phyloP scores from a whole-genome alignment of 2,113 vertebrate genomes.

The Pongo abelii region DNA sequence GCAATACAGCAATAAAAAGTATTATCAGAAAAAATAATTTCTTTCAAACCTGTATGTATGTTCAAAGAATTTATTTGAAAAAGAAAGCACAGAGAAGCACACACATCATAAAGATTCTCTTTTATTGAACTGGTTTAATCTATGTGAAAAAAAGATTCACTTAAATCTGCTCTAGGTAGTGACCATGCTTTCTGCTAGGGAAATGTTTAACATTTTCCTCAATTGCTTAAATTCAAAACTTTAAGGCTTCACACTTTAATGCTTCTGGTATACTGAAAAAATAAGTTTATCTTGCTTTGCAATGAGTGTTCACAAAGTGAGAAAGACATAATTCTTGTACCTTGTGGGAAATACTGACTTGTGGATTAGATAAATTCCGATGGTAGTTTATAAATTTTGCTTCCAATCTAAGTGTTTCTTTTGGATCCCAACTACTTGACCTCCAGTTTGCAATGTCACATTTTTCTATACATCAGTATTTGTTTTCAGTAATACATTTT shows the following conservation, averaged over 20 bases:
- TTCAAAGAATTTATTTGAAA: conserved; percentile 54
- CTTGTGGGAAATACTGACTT: background rate
- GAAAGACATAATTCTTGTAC: background rate
- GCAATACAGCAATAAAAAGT: conserved; percentile 45
- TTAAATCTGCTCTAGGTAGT: background rate
- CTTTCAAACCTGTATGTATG: conserved; percentile 18
- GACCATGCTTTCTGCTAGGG: background rate
- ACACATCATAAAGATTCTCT: background rate
- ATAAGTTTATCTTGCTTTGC: background rate
- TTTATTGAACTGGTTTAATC: conserved; percentile 29
- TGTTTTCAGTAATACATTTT: background rate
- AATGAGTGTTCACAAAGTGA: background rate
- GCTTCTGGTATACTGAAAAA: background rate
- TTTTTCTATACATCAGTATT: background rate
- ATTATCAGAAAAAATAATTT: conserved; percentile 63
- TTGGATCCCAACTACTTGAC: background rate
- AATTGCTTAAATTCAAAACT: background rate
- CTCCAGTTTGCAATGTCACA: background rate
- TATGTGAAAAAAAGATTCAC: background rate
- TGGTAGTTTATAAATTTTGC: background rate
- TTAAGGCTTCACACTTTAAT: background rate
- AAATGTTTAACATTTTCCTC: background rate
- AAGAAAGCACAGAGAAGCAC: background rate
- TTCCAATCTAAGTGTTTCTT: background rate
- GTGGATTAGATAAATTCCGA: background rate